phyloP scores from a whole-genome alignment of 2,113 vertebrate species.

The Perca flavescens region DNA sequence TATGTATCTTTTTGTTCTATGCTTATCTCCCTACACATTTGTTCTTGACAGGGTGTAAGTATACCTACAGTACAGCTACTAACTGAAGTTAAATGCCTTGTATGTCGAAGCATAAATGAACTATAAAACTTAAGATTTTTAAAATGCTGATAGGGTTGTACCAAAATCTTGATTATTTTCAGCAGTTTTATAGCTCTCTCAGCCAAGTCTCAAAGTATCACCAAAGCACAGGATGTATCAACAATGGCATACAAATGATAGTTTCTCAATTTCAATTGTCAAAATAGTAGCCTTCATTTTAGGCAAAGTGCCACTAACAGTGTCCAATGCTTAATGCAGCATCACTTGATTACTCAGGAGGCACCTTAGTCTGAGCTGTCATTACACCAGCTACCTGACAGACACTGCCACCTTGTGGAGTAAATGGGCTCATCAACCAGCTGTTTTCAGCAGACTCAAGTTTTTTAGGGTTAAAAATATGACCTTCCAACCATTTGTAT shows the following conservation, averaged over 20 bases:
- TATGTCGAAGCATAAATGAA: neutral
- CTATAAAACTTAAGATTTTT: too few species aligned
- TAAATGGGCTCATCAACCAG: too few species aligned
- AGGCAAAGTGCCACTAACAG: neutral
- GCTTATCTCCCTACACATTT: neutral
- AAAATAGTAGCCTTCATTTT: too few species aligned
- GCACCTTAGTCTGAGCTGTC: neutral
- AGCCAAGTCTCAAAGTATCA: neutral
- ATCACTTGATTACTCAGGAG: neutral
- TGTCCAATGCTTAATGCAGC: neutral
- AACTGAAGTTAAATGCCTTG: neutral
- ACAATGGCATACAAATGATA: neutral
- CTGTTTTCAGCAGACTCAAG: neutral
- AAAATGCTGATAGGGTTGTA: neutral
- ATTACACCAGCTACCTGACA: neutral
- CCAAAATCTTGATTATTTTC: neutral
- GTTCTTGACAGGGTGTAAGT: neutral
- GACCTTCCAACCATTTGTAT: neutral
- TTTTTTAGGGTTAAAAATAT: neutral
- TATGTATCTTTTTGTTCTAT: too few species aligned
- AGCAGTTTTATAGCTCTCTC: neutral
- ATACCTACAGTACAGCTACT: neutral
- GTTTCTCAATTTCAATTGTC: neutral
- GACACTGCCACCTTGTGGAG: conserved; percentile 41
- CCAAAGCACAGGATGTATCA: neutral